Evolutionary conservation across 1,140 invertebrate genomes (phyloP), one percentile per base, ranked within the genome.

Genomic region (Goniozus legneri): DNA sequence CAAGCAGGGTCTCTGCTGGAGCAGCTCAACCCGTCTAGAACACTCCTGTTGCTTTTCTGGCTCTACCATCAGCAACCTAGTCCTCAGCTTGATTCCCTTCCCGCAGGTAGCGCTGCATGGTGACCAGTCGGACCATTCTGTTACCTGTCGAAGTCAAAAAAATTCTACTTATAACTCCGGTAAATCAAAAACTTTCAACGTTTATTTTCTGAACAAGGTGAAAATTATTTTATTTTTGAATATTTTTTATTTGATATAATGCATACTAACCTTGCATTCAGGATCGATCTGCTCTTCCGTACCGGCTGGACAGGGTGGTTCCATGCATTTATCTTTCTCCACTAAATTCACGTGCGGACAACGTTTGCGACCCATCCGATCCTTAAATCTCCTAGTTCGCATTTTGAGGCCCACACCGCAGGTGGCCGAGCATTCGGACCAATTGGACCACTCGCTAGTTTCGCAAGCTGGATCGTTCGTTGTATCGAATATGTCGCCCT

Each of bases 351-450:
- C 79, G 41, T 87, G 82, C 8, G 83, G 79, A 58, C 89, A 92
- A 45, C 85, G 88, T 68, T 92, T 92, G 33, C 83, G 80, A 12
- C 86, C 86, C 76, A 84, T 80, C 19, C 78, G 81, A 65, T 91
- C 80, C 1, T 83, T 54, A 68, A 93, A 93, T 15, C 79, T 77
- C 15, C 92, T 73, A 0, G 81, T 84, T 21, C 91, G 77, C 71
- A 88, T 86, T 64, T 79, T 82, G 30, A 88, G 73, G 1, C 92
- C 92, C 24, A 86, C 74, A 1, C 91, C 91, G 67, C 92, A 95
- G 7, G 85, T 85, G 1, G 82, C 82, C 0, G 89, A 90, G 69
- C 92, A 95, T 49, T 87, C 82, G 4, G 86, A 86, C 90, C 89
- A 95, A 0, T 77, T 67, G 14, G 81, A 79, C 91, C 91, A 95